phyloP scores from a whole-genome alignment of 2,797 vertebrate species.

The Martes flavigula region DNA sequence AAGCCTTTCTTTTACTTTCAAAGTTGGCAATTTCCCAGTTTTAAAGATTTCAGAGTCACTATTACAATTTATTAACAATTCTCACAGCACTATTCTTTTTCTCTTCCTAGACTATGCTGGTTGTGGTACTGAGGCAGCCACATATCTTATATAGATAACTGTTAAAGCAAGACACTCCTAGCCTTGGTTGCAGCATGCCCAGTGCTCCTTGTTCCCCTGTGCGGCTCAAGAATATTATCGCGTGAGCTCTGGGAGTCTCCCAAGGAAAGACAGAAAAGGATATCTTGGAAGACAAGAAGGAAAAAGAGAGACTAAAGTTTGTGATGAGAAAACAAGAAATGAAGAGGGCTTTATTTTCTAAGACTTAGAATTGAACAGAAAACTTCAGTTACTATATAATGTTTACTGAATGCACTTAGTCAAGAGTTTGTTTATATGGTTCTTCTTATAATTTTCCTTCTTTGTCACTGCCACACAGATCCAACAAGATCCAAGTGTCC shows the following conservation, averaged over 20 bases:
- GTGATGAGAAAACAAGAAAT: not conserved
- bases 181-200: not conserved
- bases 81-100: not conserved
- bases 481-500: not conserved
- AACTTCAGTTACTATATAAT: not conserved
- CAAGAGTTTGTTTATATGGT: not conserved
- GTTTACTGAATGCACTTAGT: not conserved
- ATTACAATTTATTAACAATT: not conserved
- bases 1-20: not conserved
- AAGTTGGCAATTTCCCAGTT: not conserved
- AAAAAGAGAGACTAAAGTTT: not conserved
- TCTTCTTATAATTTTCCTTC: not conserved
- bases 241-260: not conserved
- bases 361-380: not conserved
- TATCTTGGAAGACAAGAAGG: not conserved
- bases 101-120: not conserved
- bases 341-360: not conserved
- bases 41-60: not conserved
- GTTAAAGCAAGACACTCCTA: not conserved
- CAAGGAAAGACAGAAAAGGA: not conserved
- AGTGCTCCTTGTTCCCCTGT: not conserved
- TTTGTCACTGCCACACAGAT: not conserved
- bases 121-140: not conserved
- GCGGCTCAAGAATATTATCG: not conserved
- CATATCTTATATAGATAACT: not conserved